A percentile compares a stretch with the other conserved stretches of the same genome.
Evolutionary conservation across 2,888 invertebrate species (phyloP).

Genomic region (Zonitis immaculata): DNA sequence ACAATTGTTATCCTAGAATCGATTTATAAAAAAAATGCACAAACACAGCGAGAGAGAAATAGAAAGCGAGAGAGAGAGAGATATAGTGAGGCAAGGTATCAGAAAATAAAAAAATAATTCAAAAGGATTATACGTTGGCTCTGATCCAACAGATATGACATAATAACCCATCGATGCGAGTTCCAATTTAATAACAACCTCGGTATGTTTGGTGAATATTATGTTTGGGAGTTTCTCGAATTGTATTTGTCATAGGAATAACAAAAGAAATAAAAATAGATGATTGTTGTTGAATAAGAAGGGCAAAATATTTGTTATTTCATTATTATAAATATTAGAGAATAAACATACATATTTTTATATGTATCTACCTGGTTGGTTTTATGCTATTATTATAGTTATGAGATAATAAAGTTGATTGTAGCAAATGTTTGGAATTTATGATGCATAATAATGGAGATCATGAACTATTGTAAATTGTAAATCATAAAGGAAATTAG

Average conservation of each 20-base stretch:
- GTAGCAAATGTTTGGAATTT: background rate
- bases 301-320: too few relatives aligned
- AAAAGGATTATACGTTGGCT: constrained; percentile 13
- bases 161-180: constrained; percentile 14
- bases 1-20: too few relatives aligned
- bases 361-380: background rate
- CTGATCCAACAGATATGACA: constrained; percentile 13
- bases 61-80: too few relatives aligned
- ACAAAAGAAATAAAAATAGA: too few relatives aligned
- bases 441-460: background rate
- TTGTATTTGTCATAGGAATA: background rate
- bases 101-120: too few relatives aligned
- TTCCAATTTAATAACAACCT: background rate
- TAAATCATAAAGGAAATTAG: too few relatives aligned
- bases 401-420: background rate
- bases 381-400: background rate
- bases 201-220: background rate
- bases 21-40: too few relatives aligned
- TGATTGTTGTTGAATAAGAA: too few relatives aligned
- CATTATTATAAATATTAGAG: too few relatives aligned
- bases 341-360: too few relatives aligned
- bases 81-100: too few relatives aligned
- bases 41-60: too few relatives aligned
- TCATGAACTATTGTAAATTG: background rate
- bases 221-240: background rate